phyloP scores from a whole-genome alignment of 2,888 invertebrate species.

The Nephrotoma appendiculata region DNA sequence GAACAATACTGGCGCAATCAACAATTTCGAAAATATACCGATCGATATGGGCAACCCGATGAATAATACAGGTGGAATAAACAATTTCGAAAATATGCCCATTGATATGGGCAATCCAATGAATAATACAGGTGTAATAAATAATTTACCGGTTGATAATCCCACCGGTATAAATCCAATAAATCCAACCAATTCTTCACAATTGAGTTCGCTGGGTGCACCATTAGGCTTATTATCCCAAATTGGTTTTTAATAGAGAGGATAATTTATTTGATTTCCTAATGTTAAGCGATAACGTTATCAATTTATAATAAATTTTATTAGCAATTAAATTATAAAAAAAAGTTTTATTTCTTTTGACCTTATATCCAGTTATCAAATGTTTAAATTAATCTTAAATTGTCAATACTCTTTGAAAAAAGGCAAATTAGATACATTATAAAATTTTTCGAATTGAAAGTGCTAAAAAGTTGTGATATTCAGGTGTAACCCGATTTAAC shows the following conservation, averaged over 20 bases:
- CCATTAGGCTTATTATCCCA: neutral
- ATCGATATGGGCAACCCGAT: neutral
- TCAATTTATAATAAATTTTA: no score
- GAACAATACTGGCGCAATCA: neutral
- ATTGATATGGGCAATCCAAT: neutral
- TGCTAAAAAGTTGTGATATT: no score
- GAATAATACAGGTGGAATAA: neutral
- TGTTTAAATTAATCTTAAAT: no score
- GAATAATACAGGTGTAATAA: neutral
- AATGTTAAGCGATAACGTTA: no score
- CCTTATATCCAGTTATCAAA: no score
- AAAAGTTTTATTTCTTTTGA: no score
- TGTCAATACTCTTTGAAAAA: no score
- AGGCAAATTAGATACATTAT: no score
- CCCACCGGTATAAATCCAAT: neutral
- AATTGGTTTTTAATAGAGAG: neutral
- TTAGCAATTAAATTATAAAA: no score
- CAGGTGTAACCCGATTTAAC: no score
- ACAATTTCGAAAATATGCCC: neutral
- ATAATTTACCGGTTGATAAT: neutral
- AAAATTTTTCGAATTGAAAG: no score
- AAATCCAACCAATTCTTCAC: neutral
- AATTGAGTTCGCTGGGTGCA: neutral
- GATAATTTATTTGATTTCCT: no score
- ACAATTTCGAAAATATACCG: neutral